phyloP scores from a whole-genome alignment of 92 coral and sea anemone species.

The Actinernus sp. region DNA sequence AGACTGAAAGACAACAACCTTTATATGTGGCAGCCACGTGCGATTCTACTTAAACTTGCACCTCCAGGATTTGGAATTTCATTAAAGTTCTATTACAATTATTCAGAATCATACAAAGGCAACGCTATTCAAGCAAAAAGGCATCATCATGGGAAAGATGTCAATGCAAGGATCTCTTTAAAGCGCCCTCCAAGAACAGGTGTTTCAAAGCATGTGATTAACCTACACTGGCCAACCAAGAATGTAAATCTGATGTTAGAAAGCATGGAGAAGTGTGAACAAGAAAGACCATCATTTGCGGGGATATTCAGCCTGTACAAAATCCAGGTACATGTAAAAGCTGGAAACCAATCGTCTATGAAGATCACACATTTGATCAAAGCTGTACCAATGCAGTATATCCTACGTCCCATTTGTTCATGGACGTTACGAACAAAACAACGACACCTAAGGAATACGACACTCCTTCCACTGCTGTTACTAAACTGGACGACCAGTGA shows the following conservation, averaged over 20 bases:
- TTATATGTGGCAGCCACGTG: conserved; percentile 44
- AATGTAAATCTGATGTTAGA: conserved; percentile 19
- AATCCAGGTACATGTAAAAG: conserved; percentile 22
- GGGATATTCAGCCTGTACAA: conserved; percentile 22
- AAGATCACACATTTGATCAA: conserved; percentile 54
- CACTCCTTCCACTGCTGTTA: too few relatives aligned
- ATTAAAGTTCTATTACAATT: conserved; percentile 37
- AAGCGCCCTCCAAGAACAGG: conserved; percentile 22
- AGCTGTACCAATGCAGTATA: conserved; percentile 44
- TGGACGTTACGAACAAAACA: too few relatives aligned
- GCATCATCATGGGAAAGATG: conserved; percentile 22
- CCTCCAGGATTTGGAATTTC: conserved; percentile 20
- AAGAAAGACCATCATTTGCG: conserved; percentile 26
- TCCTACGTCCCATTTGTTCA: conserved; percentile 48
- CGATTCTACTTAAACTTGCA: conserved; percentile 22
- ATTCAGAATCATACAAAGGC: too few relatives aligned
- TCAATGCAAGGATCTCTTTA: conserved; percentile 32
- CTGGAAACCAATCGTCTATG: conserved; percentile 33
- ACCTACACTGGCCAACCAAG: conserved; percentile 43
- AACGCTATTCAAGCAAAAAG: conserved; percentile 20
- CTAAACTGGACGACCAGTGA: conserved; percentile 54
- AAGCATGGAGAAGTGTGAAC: conserved; percentile 6
- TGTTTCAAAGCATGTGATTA: conserved; percentile 11
- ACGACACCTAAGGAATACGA: too few relatives aligned
- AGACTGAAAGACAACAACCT: conserved; percentile 15